Evolutionary conservation across 2,888 invertebrate species (phyloP).

Genomic region (Junonia oenone): DNA sequence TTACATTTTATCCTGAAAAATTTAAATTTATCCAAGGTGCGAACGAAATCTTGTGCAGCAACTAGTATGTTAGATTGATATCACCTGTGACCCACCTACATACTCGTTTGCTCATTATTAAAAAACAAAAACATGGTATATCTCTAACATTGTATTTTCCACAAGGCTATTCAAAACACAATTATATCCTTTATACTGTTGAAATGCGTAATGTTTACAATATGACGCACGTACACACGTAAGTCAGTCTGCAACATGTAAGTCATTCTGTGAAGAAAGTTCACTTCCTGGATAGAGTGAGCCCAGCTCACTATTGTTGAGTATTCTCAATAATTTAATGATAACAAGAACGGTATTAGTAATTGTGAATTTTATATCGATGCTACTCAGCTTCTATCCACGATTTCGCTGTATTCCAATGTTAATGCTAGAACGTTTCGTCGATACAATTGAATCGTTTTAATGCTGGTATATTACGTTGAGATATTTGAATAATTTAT

Average conservation of each 20-base stretch:
- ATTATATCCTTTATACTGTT: not conserved
- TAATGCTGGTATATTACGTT: too few species aligned
- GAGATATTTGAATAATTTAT: too few species aligned
- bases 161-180: not conserved
- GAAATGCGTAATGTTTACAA: constrained; percentile 1
- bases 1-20: too few species aligned
- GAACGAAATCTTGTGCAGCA: too few species aligned
- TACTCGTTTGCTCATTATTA: too few species aligned
- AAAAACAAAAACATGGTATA: too few species aligned
- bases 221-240: constrained; percentile 17
- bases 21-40: too few species aligned
- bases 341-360: not conserved
- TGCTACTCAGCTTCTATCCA: not conserved
- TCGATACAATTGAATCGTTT: too few species aligned
- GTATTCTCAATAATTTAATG: not conserved
- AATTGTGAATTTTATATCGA: not conserved
- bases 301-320: not conserved
- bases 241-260: constrained; percentile 6
- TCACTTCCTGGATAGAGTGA: not conserved
- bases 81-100: too few species aligned
- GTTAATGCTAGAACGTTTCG: too few species aligned
- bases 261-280: constrained; percentile 16
- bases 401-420: too few species aligned
- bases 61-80: too few species aligned
- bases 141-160: not conserved